Percentiles rank a stretch among this genome's conserved stretches.
phyloP scores from a whole-genome alignment of 2,888 invertebrate genomes.

The Sceliomorpha sp. region DNA sequence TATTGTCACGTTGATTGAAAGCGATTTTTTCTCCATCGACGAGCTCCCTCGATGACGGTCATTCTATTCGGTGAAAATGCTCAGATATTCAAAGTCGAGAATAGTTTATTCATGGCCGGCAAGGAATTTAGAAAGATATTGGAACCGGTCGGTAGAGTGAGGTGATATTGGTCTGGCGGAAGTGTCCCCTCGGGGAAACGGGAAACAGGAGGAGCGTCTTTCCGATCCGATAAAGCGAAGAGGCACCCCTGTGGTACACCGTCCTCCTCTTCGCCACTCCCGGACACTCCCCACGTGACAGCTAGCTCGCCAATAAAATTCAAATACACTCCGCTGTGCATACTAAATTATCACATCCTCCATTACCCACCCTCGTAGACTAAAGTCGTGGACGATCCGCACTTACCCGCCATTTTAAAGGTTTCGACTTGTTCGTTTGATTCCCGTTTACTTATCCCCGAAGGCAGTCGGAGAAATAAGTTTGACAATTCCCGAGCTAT shows the following conservation, averaged over 20 bases:
- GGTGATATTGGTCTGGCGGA: slow-evolving; percentile 78
- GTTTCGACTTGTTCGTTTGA: slow-evolving; percentile 31
- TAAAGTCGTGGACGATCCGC: slow-evolving; percentile 34
- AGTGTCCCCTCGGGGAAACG: slow-evolving; percentile 80
- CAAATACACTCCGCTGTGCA: slow-evolving; percentile 80
- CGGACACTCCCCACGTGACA: slow-evolving; percentile 70
- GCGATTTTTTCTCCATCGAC: slow-evolving; percentile 39
- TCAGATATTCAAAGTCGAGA: slow-evolving; percentile 80
- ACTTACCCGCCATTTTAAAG: slow-evolving; percentile 21
- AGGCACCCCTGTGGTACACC: slow-evolving; percentile 66
- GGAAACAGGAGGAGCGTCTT: slow-evolving; percentile 74
- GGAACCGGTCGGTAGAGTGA: slow-evolving; percentile 74
- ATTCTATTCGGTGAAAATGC: slow-evolving; percentile 70
- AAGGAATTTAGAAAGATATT: slow-evolving; percentile 79
- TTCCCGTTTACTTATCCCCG: slow-evolving; percentile 1
- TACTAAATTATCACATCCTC: slow-evolving; percentile 80
- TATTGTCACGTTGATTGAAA: slow-evolving; percentile 25
- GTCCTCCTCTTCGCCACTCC: slow-evolving; percentile 58
- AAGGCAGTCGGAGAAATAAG: too few relatives aligned
- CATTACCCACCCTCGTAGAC: slow-evolving; percentile 71
- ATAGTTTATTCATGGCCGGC: slow-evolving; percentile 81
- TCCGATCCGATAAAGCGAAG: slow-evolving; percentile 76
- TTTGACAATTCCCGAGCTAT: too few relatives aligned
- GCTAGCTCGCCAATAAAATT: slow-evolving; percentile 78
- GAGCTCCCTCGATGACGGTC: slow-evolving; percentile 66